Base-by-base conservation (phyloP, 2,113 vertebrate species). In the Xerus inauris region DNA sequence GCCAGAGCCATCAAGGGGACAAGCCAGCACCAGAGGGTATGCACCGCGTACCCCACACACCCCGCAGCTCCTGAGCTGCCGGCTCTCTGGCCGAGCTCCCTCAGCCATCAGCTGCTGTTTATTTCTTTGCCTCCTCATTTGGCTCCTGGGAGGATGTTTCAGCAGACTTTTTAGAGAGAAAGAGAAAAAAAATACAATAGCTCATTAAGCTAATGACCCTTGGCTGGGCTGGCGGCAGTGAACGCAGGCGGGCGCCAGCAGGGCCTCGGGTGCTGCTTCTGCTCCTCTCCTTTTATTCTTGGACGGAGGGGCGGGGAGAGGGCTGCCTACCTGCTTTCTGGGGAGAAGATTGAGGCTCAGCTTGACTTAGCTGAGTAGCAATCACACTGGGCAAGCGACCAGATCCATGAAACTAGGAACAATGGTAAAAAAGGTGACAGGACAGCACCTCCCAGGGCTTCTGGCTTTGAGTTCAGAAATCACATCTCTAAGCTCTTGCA, bases 151-250 rank as follows among this genome's bases (percentile, higher is more conserved):
- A 98, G 96, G 97, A 98, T 98, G 98, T 98, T 98, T 98, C 98
- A 98, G 98, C 97, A 98, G 98, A 98, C 94, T 83, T 97, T 99
- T 98, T 97, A 98, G 98, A 98, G 96, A 98, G 97, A 97, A 94
- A 98, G 97, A 95, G 91, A 89, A 77, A 92, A 51, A 98, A 98
- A 97, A 98, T 97, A 83, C 98, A 98, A 98, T 98, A 98, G 97
- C 98, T 98, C 98, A 98, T 98, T 98, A 98, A 98, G 98, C 98
- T 98, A 98, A 98, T 98, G 98, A 98, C 98, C 98, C 98, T 98
- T 97, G 95, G 96, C 97, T 91, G 81, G 94, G 97, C 97, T 79
- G 96, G 95, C 98, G 97, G 97, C 84, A 80, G 95, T 95, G 28
- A 47, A 96, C 71, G 87, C 89, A 97, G 95, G 96, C 96, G 97